phyloP scores from a whole-genome alignment of 1,140 invertebrate genomes.

The Elysia chlorotica region DNA sequence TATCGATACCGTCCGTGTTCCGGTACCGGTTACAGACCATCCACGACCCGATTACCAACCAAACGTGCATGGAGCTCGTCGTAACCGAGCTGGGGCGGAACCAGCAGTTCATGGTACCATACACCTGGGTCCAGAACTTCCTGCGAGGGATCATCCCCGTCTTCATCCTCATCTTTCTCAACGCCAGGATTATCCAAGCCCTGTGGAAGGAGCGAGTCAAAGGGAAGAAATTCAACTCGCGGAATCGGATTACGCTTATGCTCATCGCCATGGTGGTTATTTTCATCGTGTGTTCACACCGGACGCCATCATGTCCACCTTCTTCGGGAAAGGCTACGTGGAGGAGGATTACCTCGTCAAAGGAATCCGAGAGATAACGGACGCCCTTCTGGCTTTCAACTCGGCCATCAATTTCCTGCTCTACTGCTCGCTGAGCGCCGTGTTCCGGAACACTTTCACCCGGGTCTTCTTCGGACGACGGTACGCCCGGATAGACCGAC shows the following conservation, averaged over 20 bases:
- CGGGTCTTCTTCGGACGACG: constrained; percentile 29
- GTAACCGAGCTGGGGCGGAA: constrained; percentile 60
- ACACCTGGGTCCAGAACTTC: constrained; percentile 71
- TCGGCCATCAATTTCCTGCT: constrained; percentile 77
- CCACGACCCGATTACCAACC: constrained; percentile 30
- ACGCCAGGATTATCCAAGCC: constrained; percentile 74
- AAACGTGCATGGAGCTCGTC: constrained; percentile 35
- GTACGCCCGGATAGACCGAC: constrained; percentile 10
- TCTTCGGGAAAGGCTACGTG: constrained; percentile 57
- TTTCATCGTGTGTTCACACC: constrained; percentile 77
- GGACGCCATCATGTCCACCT: constrained; percentile 69
- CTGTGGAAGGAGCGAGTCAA: constrained; percentile 63
- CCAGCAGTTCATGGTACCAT: constrained; percentile 68
- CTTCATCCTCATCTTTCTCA: constrained; percentile 60
- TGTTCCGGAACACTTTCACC: constrained; percentile 17
- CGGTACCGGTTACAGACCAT: constrained; percentile 46
- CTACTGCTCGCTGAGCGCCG: constrained; percentile 77
- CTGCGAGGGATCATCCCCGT: constrained; percentile 70
- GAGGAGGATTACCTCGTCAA: constrained; percentile 60
- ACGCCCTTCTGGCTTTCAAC: constrained; percentile 76
- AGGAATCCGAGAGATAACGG: constrained; percentile 76
- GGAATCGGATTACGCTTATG: constrained; percentile 73
- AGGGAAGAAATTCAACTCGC: constrained; percentile 45
- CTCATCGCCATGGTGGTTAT: constrained; percentile 78
- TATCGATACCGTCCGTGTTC: constrained; percentile 53